Percentiles rank a stretch among this genome's conserved stretches.
These are phyloP conservation scores for Bellardia pandia DNA, from an alignment of 2,888 invertebrate genomes.

Conservation along the genomic window DNA sequence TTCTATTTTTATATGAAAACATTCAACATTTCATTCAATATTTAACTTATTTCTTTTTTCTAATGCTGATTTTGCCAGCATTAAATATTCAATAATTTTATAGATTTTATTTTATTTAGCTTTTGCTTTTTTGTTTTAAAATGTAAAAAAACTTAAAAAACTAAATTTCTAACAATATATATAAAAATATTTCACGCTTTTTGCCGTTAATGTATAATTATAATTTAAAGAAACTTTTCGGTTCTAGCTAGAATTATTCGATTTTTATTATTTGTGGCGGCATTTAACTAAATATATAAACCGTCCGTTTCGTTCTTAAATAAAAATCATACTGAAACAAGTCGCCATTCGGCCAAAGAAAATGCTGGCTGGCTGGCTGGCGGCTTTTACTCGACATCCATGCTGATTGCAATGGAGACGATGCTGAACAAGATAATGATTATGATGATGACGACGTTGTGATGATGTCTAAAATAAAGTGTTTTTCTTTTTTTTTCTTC, in stretches of 20 bases:
- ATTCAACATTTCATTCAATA: not conserved
- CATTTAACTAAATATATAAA: conserved; percentile 8
- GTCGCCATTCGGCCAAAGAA: conserved; percentile 67
- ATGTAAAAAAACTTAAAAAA: conserved; percentile 15
- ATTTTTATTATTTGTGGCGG: conserved; percentile 8
- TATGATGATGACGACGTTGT: conserved; percentile 41
- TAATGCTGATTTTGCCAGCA: not conserved
- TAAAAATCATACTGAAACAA: conserved; percentile 79
- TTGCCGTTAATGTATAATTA: not conserved
- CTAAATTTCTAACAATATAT: conserved; percentile 16
- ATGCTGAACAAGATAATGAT: conserved; percentile 32
- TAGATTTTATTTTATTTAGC: conserved; percentile 21
- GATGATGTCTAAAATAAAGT: conserved; percentile 49
- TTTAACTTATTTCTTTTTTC: not conserved
- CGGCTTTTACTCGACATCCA: conserved; percentile 52
- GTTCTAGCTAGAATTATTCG: not conserved
- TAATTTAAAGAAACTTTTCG: conserved; percentile 4
- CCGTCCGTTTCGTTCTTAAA: conserved; percentile 77
- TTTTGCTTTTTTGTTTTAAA: not conserved
- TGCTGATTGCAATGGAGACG: conserved; percentile 51
- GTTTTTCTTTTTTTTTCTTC: conserved; percentile 15
- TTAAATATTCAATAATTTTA: conserved; percentile 45
- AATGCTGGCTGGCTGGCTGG: conserved; percentile 51
- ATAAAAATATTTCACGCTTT: conserved; percentile 37
- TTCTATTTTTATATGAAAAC: not conserved